These are phyloP conservation scores for Plectropomus leopardus DNA, from an alignment of 2,113 vertebrate species.

Conservation along the genomic window DNA sequence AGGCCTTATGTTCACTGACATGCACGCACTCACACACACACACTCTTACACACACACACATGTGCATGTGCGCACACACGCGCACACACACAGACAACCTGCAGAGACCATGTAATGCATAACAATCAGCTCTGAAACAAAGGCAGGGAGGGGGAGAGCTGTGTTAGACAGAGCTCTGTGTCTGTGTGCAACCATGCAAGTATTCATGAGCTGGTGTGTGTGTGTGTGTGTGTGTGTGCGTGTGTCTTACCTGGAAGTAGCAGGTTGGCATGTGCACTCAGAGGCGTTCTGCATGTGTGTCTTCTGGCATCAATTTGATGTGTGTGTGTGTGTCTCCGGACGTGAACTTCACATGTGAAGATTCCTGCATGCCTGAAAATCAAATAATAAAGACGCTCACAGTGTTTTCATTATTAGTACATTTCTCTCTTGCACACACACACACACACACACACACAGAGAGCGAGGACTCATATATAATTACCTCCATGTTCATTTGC, in stretches of 20 bases:
- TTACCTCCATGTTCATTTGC: constrained; percentile 19
- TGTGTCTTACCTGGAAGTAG: constrained; percentile 28
- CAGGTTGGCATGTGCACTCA: background rate
- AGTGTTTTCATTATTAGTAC: background rate
- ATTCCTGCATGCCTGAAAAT: background rate
- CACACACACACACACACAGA: background rate
- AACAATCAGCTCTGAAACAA: constrained; percentile 62
- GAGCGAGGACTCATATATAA: constrained; percentile 34
- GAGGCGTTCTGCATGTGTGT: constrained; percentile 1
- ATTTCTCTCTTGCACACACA: background rate
- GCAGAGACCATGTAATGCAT: constrained; percentile 59
- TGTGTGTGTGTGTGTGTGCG: constrained; percentile 16
- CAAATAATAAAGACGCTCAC: constrained; percentile 15
- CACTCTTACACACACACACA: constrained; percentile 1
- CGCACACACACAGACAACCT: constrained; percentile 13
- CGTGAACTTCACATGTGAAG: background rate
- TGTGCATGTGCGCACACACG: constrained; percentile 17
- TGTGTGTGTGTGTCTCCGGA: background rate
- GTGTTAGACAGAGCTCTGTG: background rate
- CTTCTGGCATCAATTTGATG: constrained; percentile 8
- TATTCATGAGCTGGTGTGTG: constrained; percentile 17
- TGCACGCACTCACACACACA: constrained; percentile 10
- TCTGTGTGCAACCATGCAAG: constrained; percentile 18
- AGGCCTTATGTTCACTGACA: constrained; percentile 7
- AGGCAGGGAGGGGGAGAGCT: constrained; percentile 26